Evolutionary conservation across 2,888 invertebrate species (phyloP).

Genomic region (Crossocerus cetratus): DNA sequence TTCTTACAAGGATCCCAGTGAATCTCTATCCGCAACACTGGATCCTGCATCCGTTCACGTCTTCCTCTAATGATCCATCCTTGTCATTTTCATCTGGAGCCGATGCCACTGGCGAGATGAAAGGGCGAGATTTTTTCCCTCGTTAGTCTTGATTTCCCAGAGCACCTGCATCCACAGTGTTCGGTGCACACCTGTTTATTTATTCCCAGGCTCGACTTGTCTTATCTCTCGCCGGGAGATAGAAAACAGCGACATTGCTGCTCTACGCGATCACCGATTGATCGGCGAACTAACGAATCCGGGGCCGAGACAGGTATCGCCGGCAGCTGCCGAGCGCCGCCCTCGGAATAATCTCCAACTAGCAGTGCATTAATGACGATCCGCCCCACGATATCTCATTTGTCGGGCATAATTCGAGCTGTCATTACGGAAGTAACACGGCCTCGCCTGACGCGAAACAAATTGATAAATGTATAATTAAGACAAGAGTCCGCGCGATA

Average conservation of each 20-base stretch:
- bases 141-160: constrained; percentile 35
- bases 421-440: too few species aligned
- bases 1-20: not conserved
- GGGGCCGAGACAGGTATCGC: not conserved
- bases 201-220: not conserved
- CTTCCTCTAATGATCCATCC: constrained; percentile 47
- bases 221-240: not conserved
- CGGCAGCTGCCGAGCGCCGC: not conserved
- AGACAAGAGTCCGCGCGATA: not conserved
- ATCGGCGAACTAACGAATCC: not conserved
- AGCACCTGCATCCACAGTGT: not conserved
- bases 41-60: not conserved
- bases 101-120: constrained; percentile 24
- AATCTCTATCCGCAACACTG: not conserved
- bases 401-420: too few species aligned
- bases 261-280: not conserved
- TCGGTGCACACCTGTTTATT: not conserved
- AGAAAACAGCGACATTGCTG: not conserved
- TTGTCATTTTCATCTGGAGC: constrained; percentile 19
- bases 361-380: too few species aligned
- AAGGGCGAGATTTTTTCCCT: constrained; percentile 32
- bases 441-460: not conserved
- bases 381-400: too few species aligned
- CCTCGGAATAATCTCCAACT: too few species aligned
- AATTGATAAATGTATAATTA: constrained; percentile 6